Conservation (phyloP, 2,888 invertebrate species). For the Digitonthophagus gazella region DNA sequence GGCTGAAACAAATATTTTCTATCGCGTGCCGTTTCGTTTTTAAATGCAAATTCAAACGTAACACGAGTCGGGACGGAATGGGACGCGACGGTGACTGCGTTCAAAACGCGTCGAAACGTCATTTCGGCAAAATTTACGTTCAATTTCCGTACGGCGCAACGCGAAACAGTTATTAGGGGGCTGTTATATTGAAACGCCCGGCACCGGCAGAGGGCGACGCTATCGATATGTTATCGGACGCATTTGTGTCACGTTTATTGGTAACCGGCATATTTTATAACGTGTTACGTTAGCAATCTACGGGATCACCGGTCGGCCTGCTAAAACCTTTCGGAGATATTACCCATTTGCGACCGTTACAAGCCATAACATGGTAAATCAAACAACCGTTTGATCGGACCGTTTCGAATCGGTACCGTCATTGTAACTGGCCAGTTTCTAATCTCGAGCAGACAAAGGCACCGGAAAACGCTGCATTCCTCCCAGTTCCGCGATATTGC, state of each 20-base stretch:
- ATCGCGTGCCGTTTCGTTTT: too few species aligned
- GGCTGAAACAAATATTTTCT: too few species aligned
- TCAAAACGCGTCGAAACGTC: conserved; percentile 9
- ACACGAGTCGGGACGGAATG: neutral
- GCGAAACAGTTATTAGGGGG: conserved; percentile 38
- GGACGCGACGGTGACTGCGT: conserved; percentile 1
- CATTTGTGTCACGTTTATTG: conserved; percentile 38
- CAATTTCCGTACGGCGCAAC: conserved; percentile 37
- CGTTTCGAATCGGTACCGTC: neutral
- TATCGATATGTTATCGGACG: conserved; percentile 41
- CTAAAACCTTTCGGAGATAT: neutral
- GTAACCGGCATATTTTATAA: conserved; percentile 20
- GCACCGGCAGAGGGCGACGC: neutral
- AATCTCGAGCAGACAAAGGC: neutral
- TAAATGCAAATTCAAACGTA: conserved; percentile 12
- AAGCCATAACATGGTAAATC: conserved; percentile 5
- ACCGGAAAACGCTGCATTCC: neutral
- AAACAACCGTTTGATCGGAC: neutral
- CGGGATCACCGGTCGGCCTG: neutral
- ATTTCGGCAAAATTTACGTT: conserved; percentile 27
- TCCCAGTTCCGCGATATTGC: neutral
- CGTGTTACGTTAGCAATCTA: conserved; percentile 22
- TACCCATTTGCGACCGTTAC: neutral
- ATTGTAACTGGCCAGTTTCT: too few species aligned
- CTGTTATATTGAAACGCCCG: conserved; percentile 30